Percentiles rank a stretch among this genome's conserved stretches.
phyloP scores from a whole-genome alignment of 2,888 invertebrate species.

The Yponomeuta sedellus region DNA sequence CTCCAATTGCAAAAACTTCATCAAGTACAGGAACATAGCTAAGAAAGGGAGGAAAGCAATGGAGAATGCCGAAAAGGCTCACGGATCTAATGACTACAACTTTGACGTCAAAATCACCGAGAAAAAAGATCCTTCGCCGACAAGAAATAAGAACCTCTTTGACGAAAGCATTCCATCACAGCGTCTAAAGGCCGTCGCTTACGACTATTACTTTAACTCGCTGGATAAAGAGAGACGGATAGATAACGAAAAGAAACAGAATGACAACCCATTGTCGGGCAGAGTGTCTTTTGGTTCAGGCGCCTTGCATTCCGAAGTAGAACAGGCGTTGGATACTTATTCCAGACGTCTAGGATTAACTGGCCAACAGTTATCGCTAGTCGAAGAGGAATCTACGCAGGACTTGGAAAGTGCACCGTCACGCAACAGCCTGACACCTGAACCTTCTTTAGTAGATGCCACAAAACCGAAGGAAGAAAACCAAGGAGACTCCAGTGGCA shows the following conservation, averaged over 20 bases:
- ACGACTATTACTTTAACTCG: constrained; percentile 58
- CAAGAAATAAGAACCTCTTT: constrained; percentile 38
- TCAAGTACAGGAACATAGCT: constrained; percentile 54
- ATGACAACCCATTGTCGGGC: constrained; percentile 34
- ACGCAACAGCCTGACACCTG: constrained; percentile 54
- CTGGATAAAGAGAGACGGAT: constrained; percentile 33
- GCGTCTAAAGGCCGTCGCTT: constrained; percentile 42
- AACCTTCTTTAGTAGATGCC: constrained; percentile 40
- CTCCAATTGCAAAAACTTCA: constrained; percentile 39
- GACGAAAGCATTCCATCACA: constrained; percentile 41
- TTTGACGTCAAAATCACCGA: constrained; percentile 61
- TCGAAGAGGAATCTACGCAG: constrained; percentile 71
- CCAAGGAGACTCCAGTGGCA: constrained; percentile 10
- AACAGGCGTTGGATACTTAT: constrained; percentile 52
- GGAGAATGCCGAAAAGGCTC: constrained; percentile 41
- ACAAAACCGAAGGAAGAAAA: constrained; percentile 29
- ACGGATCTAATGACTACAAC: constrained; percentile 23
- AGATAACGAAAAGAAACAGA: constrained; percentile 25
- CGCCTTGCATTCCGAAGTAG: constrained; percentile 40
- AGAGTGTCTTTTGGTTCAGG: constrained; percentile 44
- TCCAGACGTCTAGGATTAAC: constrained; percentile 45
- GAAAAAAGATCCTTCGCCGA: constrained; percentile 40
- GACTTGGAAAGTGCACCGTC: constrained; percentile 64
- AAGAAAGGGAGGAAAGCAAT: constrained; percentile 48
- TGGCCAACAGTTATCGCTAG: constrained; percentile 65